Evolutionary conservation across 2,888 invertebrate genomes (phyloP), one percentile per base, ranked within the genome.

Genomic region (Cybosia mesomella): DNA sequence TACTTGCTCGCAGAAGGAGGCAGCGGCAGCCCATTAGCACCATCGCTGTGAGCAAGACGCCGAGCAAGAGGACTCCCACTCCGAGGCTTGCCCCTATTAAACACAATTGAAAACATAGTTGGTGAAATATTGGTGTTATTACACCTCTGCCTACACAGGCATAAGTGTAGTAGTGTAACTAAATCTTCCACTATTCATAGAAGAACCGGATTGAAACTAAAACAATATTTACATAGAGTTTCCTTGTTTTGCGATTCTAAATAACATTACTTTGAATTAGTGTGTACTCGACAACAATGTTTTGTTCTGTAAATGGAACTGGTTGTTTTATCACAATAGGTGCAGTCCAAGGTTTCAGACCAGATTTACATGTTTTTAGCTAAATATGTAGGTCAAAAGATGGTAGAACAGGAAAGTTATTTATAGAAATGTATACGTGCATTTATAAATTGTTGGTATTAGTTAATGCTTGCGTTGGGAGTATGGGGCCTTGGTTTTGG

Each of bases 261-360:
- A 75, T 70, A 67, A 58, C 64, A 58, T 59, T 75, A 68, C 68
- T 67, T 49, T 39, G 73, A 70, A 75, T 55, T 13, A 21, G 8
- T 65, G 18, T 43, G 66, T 34, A 32, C 1, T 0, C 1, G 21
- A 71, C 70, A 71, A 77, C 73, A 75, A 60, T 72, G 76, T 76
- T 66, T 54, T 21, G n/a, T 28, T 21, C 15, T 43, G 58, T 58
- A 58, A 39, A 57, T 39, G 21, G 13, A 34, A 39, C 28, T n/a
- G 53, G 8, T 53, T 34, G 22, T 54, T 59, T 36, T 53, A 28
- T 39, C 43, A 39, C 22, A 34, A 66, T 57, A 57, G 10, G n/a
- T 24, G n/a, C n/a, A 36, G 59, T 36, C 10, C 54, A 60, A 60
- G 60, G 39, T 53, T 60, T 60, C 36, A 22, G 2, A 18, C 8